Evolutionary conservation across 2,113 vertebrate species (phyloP).

Genomic region (Cynoglossus semilaevis): DNA sequence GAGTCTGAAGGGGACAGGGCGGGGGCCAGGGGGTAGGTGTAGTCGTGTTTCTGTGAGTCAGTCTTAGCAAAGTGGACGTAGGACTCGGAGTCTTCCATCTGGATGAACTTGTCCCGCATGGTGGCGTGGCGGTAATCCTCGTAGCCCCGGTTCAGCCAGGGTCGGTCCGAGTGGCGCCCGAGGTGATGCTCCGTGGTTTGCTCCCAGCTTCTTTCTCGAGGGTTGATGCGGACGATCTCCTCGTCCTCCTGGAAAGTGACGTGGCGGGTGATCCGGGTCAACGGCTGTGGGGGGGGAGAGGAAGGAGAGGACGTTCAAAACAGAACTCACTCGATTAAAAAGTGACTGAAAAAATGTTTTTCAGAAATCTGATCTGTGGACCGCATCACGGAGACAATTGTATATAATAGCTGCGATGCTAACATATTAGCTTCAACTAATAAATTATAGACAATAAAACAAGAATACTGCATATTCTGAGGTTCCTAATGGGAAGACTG

Average conservation of each 20-base stretch:
- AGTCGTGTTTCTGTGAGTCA: conserved; percentile 90
- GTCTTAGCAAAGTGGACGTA: conserved; percentile 93
- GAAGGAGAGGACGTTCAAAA: neutral
- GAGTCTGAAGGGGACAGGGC: conserved; percentile 81
- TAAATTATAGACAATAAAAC: too few relatives aligned
- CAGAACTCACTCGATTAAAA: neutral
- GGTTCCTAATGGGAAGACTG: too few relatives aligned
- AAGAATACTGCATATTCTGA: too few relatives aligned
- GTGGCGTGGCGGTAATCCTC: conserved; percentile 96
- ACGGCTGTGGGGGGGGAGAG: conserved; percentile 37
- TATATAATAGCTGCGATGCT: neutral
- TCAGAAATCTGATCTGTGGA: too few relatives aligned
- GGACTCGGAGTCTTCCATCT: conserved; percentile 84
- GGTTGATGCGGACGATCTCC: conserved; percentile 97
- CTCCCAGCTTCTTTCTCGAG: conserved; percentile 87
- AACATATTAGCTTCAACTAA: too few relatives aligned
- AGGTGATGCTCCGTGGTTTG: conserved; percentile 42
- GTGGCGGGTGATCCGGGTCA: conserved; percentile 81
- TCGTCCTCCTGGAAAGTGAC: conserved; percentile 93
- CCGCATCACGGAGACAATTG: neutral
- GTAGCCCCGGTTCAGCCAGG: conserved; percentile 87
- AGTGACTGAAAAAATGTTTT: too few relatives aligned
- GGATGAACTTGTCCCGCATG: conserved; percentile 83
- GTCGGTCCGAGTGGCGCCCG: conserved; percentile 73
- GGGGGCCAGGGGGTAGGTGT: conserved; percentile 90